These are phyloP conservation scores for Gerris lacustris DNA, from an alignment of 2,888 invertebrate species.

Conservation along the genomic window DNA sequence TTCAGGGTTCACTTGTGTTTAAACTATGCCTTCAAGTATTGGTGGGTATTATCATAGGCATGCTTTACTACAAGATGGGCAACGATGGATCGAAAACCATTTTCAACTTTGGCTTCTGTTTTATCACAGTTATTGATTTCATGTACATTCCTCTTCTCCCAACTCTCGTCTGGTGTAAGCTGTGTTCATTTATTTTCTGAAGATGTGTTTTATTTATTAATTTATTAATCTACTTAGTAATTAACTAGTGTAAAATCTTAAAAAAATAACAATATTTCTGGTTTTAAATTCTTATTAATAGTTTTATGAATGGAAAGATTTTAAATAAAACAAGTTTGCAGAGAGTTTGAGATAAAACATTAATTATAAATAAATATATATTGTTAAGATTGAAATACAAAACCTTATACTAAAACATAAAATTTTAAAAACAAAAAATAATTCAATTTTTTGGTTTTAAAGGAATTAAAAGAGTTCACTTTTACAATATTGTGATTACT, in stretches of 20 bases:
- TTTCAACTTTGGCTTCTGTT: constrained; percentile 74
- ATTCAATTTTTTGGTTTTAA: no score
- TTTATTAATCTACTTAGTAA: background rate
- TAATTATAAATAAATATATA: no score
- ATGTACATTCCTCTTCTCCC: constrained; percentile 75
- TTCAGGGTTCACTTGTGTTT: constrained; percentile 57
- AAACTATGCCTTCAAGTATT: constrained; percentile 54
- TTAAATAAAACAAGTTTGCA: no score
- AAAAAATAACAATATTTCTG: no score
- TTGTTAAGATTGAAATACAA: no score
- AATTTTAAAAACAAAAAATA: no score
- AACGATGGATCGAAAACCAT: constrained; percentile 68
- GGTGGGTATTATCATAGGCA: constrained; percentile 55
- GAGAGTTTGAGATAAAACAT: no score
- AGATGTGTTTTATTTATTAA: background rate
- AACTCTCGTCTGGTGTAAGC: constrained; percentile 64
- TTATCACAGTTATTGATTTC: constrained; percentile 63
- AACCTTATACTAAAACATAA: no score
- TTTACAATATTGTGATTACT: no score
- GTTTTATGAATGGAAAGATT: no score
- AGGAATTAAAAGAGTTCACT: no score
- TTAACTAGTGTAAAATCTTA: background rate
- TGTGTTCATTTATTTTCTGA: constrained; percentile 14
- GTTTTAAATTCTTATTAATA: background rate
- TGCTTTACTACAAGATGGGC: constrained; percentile 59